phyloP scores from a whole-genome alignment of 2,888 invertebrate species.

The Cosmorhoe ocellata region DNA sequence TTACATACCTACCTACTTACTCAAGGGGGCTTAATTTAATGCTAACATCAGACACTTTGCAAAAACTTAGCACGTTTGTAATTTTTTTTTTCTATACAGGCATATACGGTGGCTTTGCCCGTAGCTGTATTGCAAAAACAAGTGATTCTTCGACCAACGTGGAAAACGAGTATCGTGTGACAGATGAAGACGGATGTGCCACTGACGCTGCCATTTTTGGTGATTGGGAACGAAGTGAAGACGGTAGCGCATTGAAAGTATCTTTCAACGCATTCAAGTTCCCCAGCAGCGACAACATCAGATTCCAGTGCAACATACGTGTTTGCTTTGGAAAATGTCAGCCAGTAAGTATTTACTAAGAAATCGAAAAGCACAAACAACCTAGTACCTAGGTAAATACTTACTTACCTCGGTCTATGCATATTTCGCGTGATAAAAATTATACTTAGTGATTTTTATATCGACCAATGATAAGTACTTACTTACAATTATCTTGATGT shows the following conservation, averaged over 20 bases:
- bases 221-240: constrained; percentile 95
- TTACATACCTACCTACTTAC: no score
- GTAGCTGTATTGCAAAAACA: constrained; percentile 96
- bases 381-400: no score
- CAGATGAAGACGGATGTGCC: constrained; percentile 96
- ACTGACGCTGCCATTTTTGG: constrained; percentile 96
- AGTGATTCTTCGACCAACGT: constrained; percentile 89
- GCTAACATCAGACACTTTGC: no score
- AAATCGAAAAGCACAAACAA: background rate
- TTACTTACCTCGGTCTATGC: no score
- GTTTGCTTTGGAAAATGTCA: constrained; percentile 98
- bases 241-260: constrained; percentile 92
- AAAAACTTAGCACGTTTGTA: background rate
- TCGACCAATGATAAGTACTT: no score
- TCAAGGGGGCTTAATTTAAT: no score
- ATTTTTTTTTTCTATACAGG: constrained; percentile 67
- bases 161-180: constrained; percentile 95
- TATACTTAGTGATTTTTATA: no score
- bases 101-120: constrained; percentile 96
- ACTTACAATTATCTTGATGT: no score
- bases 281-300: constrained; percentile 95
- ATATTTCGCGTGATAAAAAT: no score
- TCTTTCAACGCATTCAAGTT: constrained; percentile 97
- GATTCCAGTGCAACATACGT: constrained; percentile 97
- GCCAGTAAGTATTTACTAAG: constrained; percentile 85